Percentiles rank a stretch among this genome's conserved stretches.
phyloP scores from a whole-genome alignment of 2,888 invertebrate genomes.

The Dolichopus griseipennis region DNA sequence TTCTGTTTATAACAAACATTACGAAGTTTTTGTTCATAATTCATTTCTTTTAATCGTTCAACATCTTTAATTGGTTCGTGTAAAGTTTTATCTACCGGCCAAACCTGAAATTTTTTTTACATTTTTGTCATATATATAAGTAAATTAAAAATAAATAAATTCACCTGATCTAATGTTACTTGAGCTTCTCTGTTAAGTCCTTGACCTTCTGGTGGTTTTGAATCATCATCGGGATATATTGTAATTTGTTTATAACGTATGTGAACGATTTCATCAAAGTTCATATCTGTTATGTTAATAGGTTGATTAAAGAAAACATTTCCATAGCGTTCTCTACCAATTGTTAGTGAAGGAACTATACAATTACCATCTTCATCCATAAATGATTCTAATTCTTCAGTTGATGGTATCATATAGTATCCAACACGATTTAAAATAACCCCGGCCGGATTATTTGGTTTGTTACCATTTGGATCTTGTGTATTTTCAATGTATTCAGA shows the following conservation, averaged over 20 bases:
- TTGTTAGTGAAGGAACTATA: conserved; percentile 74
- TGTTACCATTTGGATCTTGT: conserved; percentile 26
- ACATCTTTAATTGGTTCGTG: conserved; percentile 71
- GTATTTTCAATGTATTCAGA: neutral
- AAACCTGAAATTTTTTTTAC: conserved; percentile 38
- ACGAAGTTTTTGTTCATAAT: conserved; percentile 77
- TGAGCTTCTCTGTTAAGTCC: conserved; percentile 87
- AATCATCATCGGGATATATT: conserved; percentile 83
- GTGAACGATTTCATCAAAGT: conserved; percentile 81
- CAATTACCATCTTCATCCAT: conserved; percentile 67
- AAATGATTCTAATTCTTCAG: conserved; percentile 69
- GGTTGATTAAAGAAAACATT: conserved; percentile 78
- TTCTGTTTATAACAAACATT: conserved; percentile 77
- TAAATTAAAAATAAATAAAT: neutral
- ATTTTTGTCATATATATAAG: too few relatives aligned
- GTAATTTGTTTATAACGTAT: conserved; percentile 91
- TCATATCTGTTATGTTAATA: conserved; percentile 74
- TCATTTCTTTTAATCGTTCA: conserved; percentile 65
- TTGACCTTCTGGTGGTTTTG: conserved; percentile 78
- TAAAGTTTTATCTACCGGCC: conserved; percentile 82
- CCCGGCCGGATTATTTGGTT: conserved; percentile 45
- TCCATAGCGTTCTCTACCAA: conserved; percentile 85
- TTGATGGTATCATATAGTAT: conserved; percentile 82
- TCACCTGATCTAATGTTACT: conserved; percentile 80
- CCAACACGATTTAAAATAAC: conserved; percentile 68